Percentiles rank a stretch among this genome's conserved stretches.
Conservation (phyloP, 2,113 vertebrate species). For the Lipotes vexillifer region DNA sequence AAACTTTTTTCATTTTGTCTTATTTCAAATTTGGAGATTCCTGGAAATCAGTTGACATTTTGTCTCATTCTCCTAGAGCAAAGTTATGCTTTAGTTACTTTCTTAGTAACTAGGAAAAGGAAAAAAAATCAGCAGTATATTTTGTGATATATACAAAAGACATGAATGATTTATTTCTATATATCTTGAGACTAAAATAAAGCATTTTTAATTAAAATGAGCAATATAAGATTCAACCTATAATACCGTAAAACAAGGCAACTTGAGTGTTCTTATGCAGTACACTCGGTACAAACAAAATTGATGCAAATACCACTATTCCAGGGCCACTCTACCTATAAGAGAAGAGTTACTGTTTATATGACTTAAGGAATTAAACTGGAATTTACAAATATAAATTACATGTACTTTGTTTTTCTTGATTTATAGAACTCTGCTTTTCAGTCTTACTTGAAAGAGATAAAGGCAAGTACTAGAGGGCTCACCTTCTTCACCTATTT, state of each 20-base stretch:
- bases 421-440: background rate
- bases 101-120: background rate
- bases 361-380: background rate
- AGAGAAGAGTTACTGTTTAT: background rate
- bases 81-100: background rate
- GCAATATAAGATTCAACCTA: background rate
- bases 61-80: background rate
- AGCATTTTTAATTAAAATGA: background rate
- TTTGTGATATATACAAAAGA: background rate
- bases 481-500: background rate
- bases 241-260: background rate
- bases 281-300: background rate
- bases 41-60: background rate
- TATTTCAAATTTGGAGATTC: slow-evolving; percentile 24
- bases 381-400: background rate
- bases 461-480: background rate
- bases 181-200: background rate
- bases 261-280: background rate
- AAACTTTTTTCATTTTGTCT: background rate
- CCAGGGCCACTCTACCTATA: background rate
- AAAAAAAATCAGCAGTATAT: background rate
- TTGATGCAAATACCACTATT: background rate
- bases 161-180: background rate
- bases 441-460: background rate
- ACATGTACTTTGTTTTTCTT: background rate